Evolutionary conservation across 2,888 invertebrate genomes (phyloP).

Genomic region (Hetaerina titia): DNA sequence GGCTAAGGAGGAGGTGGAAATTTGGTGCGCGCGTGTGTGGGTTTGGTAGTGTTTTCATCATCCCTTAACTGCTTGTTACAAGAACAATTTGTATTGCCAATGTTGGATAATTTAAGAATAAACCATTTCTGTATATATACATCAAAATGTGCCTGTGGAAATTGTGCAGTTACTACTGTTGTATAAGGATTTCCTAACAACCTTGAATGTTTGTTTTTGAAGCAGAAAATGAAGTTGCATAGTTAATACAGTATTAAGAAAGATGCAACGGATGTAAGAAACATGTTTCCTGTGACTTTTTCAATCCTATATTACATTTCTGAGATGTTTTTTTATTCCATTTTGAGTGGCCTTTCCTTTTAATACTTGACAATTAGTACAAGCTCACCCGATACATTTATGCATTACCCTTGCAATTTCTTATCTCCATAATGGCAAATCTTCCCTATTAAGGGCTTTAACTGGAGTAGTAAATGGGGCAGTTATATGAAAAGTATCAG

Average conservation of each 20-base stretch:
- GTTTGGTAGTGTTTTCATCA: constrained; percentile 75
- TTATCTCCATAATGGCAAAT: not conserved
- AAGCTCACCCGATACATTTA: not conserved
- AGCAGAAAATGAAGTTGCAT: constrained; percentile 60
- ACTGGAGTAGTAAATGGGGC: no score
- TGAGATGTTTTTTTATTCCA: constrained; percentile 17
- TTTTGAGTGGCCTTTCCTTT: constrained; percentile 5
- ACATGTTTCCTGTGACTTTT: constrained; percentile 36
- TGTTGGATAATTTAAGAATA: constrained; percentile 79
- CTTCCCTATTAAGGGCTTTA: no score
- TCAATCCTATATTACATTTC: constrained; percentile 40
- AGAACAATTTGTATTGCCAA: constrained; percentile 77
- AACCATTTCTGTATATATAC: constrained; percentile 78
- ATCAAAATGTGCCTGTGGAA: constrained; percentile 66
- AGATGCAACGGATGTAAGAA: constrained; percentile 44
- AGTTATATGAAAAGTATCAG: no score
- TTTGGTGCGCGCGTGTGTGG: constrained; percentile 69
- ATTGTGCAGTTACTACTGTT: constrained; percentile 66
- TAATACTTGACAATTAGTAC: not conserved
- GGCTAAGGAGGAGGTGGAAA: constrained; percentile 62
- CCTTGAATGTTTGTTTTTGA: constrained; percentile 64
- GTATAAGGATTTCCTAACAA: constrained; percentile 64
- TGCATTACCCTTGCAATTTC: not conserved
- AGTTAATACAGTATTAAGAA: constrained; percentile 56
- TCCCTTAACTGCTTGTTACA: constrained; percentile 71